Conservation (phyloP, 2,797 vertebrate genomes). For the Lemur catta region DNA sequence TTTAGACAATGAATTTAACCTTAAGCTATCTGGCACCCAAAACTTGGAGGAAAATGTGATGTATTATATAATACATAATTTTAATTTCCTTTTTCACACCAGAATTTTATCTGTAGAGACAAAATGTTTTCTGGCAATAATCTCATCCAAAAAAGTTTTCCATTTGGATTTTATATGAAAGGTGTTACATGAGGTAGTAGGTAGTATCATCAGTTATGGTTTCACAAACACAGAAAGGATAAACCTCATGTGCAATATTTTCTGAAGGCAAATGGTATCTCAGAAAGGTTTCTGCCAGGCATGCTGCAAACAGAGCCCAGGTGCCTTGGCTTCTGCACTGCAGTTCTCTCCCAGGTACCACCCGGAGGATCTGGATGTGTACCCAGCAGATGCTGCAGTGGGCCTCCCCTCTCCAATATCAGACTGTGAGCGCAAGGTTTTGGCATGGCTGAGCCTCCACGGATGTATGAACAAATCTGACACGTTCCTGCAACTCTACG, state of each 20-base stretch:
- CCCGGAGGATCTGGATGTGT: background rate
- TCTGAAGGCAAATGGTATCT: background rate
- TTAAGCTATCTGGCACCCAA: background rate
- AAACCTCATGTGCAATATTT: background rate
- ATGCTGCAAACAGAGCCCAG: background rate
- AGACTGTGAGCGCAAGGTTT: background rate
- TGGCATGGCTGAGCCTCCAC: fast-evolving
- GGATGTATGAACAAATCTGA: background rate
- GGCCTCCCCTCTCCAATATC: background rate
- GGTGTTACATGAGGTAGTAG: slow-evolving; percentile 21
- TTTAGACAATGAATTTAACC: background rate
- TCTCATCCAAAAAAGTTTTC: background rate
- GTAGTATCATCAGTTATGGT: background rate
- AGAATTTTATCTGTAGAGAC: slow-evolving; percentile 49
- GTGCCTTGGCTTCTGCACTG: background rate
- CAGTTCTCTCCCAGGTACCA: background rate
- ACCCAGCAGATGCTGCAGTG: fast-evolving
- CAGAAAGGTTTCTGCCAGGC: background rate
- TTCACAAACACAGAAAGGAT: background rate
- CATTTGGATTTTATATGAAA: background rate
- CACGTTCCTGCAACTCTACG: fast-evolving
- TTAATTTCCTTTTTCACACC: slow-evolving; percentile 25
- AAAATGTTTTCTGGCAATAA: slow-evolving; percentile 55
- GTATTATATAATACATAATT: background rate
- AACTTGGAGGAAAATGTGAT: slow-evolving; percentile 18